phyloP scores from a whole-genome alignment of 1,140 invertebrate genomes.

The Drosophila willistoni region DNA sequence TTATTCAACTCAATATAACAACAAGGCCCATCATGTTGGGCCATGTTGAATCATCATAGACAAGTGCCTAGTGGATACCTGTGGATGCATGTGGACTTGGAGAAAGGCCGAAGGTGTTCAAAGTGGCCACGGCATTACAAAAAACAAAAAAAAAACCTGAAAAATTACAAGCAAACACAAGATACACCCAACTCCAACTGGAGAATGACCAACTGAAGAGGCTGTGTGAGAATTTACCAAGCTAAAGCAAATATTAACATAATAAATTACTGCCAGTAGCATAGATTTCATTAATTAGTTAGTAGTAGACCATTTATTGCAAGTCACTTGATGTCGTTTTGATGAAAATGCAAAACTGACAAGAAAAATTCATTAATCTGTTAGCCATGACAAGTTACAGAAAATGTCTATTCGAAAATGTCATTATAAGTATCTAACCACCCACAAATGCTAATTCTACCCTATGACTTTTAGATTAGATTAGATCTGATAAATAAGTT shows the following conservation, averaged over 20 bases:
- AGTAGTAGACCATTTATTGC: conserved; percentile 33
- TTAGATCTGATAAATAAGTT: no score
- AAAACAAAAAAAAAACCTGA: no score
- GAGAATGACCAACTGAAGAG: conserved; percentile 27
- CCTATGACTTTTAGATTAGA: no score
- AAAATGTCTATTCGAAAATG: not conserved
- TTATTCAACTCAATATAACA: conserved; percentile 25
- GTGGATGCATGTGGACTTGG: not conserved
- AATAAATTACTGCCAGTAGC: conserved; percentile 36
- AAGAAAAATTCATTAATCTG: conserved; percentile 4
- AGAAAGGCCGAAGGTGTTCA: conserved; percentile 32
- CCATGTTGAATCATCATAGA: conserved; percentile 17
- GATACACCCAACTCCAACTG: not conserved
- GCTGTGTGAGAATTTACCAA: conserved; percentile 53
- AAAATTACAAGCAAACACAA: no score
- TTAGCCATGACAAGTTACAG: not conserved
- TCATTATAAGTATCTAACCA: no score
- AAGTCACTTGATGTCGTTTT: conserved; percentile 50
- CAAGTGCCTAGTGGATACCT: not conserved
- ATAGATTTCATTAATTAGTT: conserved; percentile 46
- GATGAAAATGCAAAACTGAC: conserved; percentile 31
- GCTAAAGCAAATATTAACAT: conserved; percentile 30
- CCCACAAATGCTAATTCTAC: no score
- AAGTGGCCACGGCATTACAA: not conserved
- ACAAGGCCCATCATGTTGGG: conserved; percentile 8